These are phyloP conservation scores for Ochropleura leucogaster DNA, from an alignment of 2,888 invertebrate genomes.

Conservation along the genomic window DNA sequence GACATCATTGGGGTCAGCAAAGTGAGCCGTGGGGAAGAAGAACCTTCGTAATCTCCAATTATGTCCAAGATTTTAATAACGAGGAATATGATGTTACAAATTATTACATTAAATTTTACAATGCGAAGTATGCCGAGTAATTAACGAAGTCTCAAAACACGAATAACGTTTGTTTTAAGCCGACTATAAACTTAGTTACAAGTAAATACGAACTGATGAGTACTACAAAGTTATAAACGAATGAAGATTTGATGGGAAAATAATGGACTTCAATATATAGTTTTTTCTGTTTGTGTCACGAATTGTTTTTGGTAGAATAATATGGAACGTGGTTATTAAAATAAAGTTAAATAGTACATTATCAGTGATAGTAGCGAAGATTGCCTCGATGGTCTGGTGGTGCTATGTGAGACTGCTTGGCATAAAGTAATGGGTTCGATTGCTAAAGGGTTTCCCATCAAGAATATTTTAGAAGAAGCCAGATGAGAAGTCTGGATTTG, in stretches of 20 bases:
- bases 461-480: no score
- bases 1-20: conserved; percentile 79
- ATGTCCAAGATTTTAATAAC: conserved; percentile 64
- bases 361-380: not conserved
- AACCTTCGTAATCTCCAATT: conserved; percentile 69
- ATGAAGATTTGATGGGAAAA: conserved; percentile 57
- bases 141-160: conserved; percentile 30
- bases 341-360: not conserved
- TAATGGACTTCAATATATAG: conserved; percentile 50
- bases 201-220: conserved; percentile 22
- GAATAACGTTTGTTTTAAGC: conserved; percentile 23
- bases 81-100: conserved; percentile 32
- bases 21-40: conserved; percentile 72
- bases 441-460: no score
- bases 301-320: conserved; percentile 9
- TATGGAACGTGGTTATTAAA: not conserved
- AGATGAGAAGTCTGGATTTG: no score
- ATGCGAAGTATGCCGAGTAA: conserved; percentile 27
- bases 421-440: no score
- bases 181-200: conserved; percentile 20
- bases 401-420: no score
- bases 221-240: conserved; percentile 16
- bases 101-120: conserved; percentile 25
- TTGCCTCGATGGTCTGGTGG: no score
- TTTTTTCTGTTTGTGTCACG: conserved; percentile 39